These are phyloP conservation scores for Drepanosiphum platanoidis DNA, from an alignment of 2,888 invertebrate genomes.

Conservation along the genomic window DNA sequence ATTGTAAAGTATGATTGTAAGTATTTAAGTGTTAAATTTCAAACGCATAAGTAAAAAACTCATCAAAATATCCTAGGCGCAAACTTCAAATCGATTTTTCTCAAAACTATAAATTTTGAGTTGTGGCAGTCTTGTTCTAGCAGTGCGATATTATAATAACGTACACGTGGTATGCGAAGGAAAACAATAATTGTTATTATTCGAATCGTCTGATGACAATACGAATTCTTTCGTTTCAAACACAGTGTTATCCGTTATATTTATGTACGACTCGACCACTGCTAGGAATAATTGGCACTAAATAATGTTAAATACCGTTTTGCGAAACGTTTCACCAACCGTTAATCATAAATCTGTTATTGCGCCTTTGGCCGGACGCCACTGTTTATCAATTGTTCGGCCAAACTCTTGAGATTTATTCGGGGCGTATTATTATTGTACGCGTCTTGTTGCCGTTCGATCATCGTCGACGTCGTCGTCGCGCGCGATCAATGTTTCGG, in stretches of 20 bases:
- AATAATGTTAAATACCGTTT: conserved; percentile 15
- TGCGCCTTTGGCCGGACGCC: conserved; percentile 44
- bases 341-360: conserved; percentile 50
- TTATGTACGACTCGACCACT: neutral
- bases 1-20: neutral
- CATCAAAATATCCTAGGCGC: no score
- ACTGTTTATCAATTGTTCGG: conserved; percentile 14
- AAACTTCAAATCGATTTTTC: no score
- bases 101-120: no score
- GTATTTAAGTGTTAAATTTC: no score
- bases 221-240: neutral
- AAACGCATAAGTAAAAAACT: no score
- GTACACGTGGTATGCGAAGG: neutral
- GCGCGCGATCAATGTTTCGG: neutral
- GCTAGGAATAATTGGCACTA: conserved; percentile 48
- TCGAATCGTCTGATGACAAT: neutral
- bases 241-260: neutral
- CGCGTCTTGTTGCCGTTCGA: neutral
- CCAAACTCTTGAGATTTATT: neutral
- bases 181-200: neutral
- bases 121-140: no score
- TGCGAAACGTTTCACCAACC: neutral
- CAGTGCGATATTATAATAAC: no score
- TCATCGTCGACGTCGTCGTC: neutral
- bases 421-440: neutral